Conservation (phyloP, 92 coral and sea anemone species). For the Phenganax stokvisi region DNA sequence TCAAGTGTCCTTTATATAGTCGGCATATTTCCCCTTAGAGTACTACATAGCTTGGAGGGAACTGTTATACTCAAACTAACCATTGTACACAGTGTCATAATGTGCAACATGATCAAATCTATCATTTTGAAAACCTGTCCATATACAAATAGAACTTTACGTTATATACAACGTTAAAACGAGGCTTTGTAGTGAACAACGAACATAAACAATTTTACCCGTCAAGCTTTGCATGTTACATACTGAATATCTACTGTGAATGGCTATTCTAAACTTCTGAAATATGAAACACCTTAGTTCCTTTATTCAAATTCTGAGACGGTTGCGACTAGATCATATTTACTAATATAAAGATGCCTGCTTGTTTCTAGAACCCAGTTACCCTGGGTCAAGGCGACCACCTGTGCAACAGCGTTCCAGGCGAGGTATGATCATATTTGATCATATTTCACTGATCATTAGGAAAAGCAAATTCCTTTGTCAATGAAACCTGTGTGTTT, state of each 20-base stretch:
- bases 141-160: no score
- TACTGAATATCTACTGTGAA: neutral
- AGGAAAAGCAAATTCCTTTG: no score
- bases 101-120: no score
- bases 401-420: slow-evolving; percentile 25
- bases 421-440: neutral
- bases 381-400: neutral
- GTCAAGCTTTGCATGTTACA: neutral
- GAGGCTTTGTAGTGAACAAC: neutral
- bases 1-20: neutral
- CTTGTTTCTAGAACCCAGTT: neutral
- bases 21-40: neutral
- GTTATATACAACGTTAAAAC: no score
- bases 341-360: neutral
- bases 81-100: no score
- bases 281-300: no score
- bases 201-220: neutral
- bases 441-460: no score
- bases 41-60: no score
- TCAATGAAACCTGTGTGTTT: no score
- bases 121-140: no score
- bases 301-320: no score
- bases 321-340: neutral
- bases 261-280: neutral
- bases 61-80: no score